A percentile compares a stretch with the other conserved stretches of the same genome.
Evolutionary conservation across 2,797 vertebrate species (phyloP).

Genomic region (Clarias fuscus): DNA sequence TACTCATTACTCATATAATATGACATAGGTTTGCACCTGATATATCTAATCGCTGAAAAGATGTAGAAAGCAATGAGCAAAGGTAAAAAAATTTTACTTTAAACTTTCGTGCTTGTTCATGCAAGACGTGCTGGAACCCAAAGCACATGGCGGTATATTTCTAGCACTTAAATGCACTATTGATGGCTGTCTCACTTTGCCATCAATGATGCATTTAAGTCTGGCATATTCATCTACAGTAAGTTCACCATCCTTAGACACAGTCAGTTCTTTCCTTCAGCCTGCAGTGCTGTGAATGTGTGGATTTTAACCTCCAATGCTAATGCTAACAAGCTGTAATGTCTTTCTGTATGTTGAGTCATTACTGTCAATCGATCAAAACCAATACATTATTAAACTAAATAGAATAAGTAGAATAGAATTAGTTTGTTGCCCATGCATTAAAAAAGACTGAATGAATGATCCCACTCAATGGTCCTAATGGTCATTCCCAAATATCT

Average conservation of each 20-base stretch:
- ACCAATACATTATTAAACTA: no score
- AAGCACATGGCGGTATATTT: background rate
- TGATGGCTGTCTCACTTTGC: background rate
- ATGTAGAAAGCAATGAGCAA: slow-evolving; percentile 17
- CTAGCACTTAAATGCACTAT: background rate
- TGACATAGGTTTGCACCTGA: slow-evolving; percentile 26
- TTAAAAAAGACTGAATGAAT: no score
- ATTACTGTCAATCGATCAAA: no score
- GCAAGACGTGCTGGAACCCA: background rate
- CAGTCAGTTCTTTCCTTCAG: no score
- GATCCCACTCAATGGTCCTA: no score
- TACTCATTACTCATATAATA: slow-evolving; percentile 2
- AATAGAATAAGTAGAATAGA: no score
- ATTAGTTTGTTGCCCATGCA: no score
- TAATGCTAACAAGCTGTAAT: no score
- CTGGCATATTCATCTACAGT: background rate
- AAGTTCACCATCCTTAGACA: background rate
- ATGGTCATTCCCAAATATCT: no score
- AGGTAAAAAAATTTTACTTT: slow-evolving; percentile 31
- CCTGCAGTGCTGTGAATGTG: no score
- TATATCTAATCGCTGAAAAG: slow-evolving; percentile 25
- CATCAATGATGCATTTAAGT: background rate
- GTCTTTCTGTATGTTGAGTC: no score
- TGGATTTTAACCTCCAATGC: no score
- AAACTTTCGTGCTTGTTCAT: slow-evolving; percentile 21